Percentiles rank a stretch among this genome's conserved stretches.
Evolutionary conservation across 2,113 vertebrate species (phyloP).

Genomic region (Tinamus guttatus): DNA sequence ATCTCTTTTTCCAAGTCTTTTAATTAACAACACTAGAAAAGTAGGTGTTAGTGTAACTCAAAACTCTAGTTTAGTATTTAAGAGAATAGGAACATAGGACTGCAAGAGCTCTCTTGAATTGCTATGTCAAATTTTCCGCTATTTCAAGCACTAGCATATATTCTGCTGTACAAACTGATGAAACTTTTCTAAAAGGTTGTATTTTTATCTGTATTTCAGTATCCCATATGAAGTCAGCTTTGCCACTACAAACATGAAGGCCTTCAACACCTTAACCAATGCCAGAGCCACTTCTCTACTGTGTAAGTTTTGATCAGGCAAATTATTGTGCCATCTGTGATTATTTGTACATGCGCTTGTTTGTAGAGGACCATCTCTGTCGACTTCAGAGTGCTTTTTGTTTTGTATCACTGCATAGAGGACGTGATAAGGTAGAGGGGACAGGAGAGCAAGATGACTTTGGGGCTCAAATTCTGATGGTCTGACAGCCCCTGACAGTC

Average conservation of each 20-base stretch:
- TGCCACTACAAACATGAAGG: neutral
- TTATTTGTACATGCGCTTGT: neutral
- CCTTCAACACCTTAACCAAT: neutral
- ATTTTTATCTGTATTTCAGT: neutral
- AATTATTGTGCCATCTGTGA: neutral
- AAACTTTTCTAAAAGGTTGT: neutral
- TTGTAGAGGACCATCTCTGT: neutral
- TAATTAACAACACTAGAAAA: neutral
- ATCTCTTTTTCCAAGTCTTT: neutral
- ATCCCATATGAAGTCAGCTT: neutral
- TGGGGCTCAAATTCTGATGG: neutral
- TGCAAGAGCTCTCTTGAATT: neutral
- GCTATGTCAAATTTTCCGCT: neutral
- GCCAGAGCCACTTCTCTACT: neutral
- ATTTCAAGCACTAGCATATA: neutral
- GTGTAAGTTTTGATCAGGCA: neutral
- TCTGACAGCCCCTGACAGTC: neutral
- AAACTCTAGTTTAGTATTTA: neutral
- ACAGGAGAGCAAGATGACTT: neutral
- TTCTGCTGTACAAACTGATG: neutral
- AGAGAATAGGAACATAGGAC: neutral
- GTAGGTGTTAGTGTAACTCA: neutral
- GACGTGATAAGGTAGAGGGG: neutral
- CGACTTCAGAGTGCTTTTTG: neutral
- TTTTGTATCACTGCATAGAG: accelerated